Evolutionary conservation across 2,888 invertebrate genomes (phyloP), one percentile per base, ranked within the genome.

Genomic region (Habrosyne pyritoides): DNA sequence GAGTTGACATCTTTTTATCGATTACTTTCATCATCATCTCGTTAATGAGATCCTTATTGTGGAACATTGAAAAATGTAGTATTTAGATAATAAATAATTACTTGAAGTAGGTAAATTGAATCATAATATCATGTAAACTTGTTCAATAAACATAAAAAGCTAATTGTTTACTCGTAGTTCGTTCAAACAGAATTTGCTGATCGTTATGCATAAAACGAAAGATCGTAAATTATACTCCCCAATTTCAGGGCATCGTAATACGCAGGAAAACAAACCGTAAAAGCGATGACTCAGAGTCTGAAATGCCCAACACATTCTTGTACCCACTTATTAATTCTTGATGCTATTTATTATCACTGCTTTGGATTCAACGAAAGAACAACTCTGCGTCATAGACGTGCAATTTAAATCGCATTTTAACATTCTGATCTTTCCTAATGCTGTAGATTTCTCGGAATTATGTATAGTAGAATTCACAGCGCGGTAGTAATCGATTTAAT

Each of bases 211-310:
- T 67, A 60, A 65, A 68, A 68, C 54, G 33, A 48, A 49, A 53
- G 51, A 57, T 55, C 54, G 63, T 72, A 68, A 71, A 71, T 66
- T 65, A 59, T 64, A 60, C 57, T 63, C 61, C 53, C 65, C 55
- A 61, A 67, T 67, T 69, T 66, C 58, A 57, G 56, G 63, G 61
- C 60, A 49, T 61, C 64, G 54, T 67, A 55, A 56, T 53, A 63
- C 26, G 57, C 63, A 63, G 54, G 54, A 66, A 73, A 73, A 69
- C 68, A 73, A 68, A 69, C 57, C 64, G 58, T 73, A 63, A 73
- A 69, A 36, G 21, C 53, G 28, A 54, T 70, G 70, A 74, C 59
- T 74, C 67, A 69, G 26, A 21, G 47, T 57, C 55, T 42, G 47
- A 50, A 55, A 50, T 54, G 51, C 51, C 61, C 53, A 61, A 33